Base-by-base conservation (phyloP, 2,113 vertebrate species). In the Sturnus vulgaris region DNA sequence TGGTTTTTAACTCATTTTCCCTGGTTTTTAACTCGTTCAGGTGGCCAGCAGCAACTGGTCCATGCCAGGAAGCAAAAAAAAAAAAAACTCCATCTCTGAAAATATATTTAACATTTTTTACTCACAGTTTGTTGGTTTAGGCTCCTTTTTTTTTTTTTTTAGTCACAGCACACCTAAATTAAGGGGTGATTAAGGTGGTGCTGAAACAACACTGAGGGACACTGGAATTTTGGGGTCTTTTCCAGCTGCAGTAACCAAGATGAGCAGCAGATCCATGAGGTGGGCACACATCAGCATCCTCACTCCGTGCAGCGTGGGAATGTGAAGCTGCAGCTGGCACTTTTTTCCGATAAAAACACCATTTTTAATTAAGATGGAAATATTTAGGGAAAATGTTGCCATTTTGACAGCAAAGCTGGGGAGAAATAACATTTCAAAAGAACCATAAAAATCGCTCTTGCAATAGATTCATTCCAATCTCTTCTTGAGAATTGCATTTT, bases 391-490 rank as follows among this genome's bases (percentile, higher is more conserved):
- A 85, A 93, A 86, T 27, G 39, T 82, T 65, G 70, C 82, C 37
- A 7, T 82, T 91, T 75, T 89, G 93, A 94, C 75, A 80, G 88
- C 59, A 53, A 65, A 82, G 68, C 79, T 46, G 55, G 52, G 71
- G 66, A 94, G 92, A 86, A 88, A 72, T 30, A 49, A 49, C 6
- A 0, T 60, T 94, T 85, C 68, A 46, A 55, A 92, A 88, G 85
- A 85, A 30, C 90, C 65, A 94, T 95, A 97, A 97, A 96, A 96
- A 87, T 86, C 37, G 0, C 35, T 95, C 96, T 93, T 94, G 95
- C 92, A 92, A 69, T 65, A 95, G 88, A 82, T 90, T 94, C 82
- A 77, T 82, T 96, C 85, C 92, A 92, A 92, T 97, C 90, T 92
- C 90, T 88, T 82, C 64, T 69, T 95, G 63, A 86, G 82, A 95